Base-by-base conservation (phyloP, 2,113 vertebrate species). In the Tamias sibiricus region DNA sequence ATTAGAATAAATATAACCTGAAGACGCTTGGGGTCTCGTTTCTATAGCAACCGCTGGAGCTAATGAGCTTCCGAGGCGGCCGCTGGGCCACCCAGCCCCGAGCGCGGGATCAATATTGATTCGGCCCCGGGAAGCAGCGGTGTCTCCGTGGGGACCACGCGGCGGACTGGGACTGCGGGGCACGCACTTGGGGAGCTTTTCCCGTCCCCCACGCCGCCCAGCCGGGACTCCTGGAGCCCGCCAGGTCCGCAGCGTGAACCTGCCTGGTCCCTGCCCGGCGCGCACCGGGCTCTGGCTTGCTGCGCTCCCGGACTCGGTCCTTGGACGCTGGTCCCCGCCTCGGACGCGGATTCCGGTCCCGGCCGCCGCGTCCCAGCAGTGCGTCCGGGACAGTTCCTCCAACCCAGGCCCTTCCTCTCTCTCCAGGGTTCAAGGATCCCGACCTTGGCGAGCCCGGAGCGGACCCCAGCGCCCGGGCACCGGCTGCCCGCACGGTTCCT, bases 1-100 rank as follows among this genome's bases (percentile, higher is more conserved):
- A 98, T 97, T 95, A 89, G 35, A 94, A 97, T 95, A 97, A 95
- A 96, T 96, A 91, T 69, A 97, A 97, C 95, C 96, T 59, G 69
- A 87, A 95, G 94, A 91, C 64, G 82, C 96, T 91, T 94, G 77
- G 97, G 97, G 98, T 96, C 96, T 84, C 84, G 94, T 94, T 97
- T 91, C 91, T 95, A 95, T 75, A 91, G 90, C 91, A 97, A 97
- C 97, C 42, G 52, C 52, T 11, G 62, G 94, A 17, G 47, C 72
- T 90, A 94, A 92, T 26, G 96, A 72, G 96, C 71, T 95, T 92
- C 72, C 8, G 35, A 97, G 84, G 97, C 95, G 80, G 77, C 90
- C 10, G 47, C 95, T 4, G 6, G 85, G 75, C 94, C 87, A 64
- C 92, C 86, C 44, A 42, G 69, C 90, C 80, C 95, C 35, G 0